phyloP scores from a whole-genome alignment of 2,888 invertebrate species.

The Drosophila prostipennis region DNA sequence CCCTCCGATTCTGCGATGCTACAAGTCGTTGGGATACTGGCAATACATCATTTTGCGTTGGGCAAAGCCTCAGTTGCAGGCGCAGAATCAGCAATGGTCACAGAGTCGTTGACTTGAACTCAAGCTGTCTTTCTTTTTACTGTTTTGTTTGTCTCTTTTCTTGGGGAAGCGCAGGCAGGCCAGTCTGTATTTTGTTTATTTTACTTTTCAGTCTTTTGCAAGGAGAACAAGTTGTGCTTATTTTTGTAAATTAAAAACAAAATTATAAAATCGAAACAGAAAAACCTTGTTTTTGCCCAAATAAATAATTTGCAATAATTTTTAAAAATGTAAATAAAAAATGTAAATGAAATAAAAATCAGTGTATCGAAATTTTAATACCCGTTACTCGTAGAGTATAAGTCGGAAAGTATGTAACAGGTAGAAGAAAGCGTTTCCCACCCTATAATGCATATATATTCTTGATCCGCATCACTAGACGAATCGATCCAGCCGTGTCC shows the following conservation, averaged over 20 bases:
- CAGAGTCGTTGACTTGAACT: constrained; percentile 45
- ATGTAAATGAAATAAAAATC: too few relatives aligned
- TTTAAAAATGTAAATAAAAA: too few relatives aligned
- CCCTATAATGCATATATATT: too few relatives aligned
- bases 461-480: too few relatives aligned
- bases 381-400: too few relatives aligned
- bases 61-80: constrained; percentile 4
- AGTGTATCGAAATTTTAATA: too few relatives aligned
- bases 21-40: constrained; percentile 11
- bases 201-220: constrained; percentile 1
- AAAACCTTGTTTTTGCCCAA: too few relatives aligned
- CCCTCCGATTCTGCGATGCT: constrained; percentile 6
- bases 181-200: constrained; percentile 14
- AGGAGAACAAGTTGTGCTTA: not conserved
- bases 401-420: too few relatives aligned
- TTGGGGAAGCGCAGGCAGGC: constrained; percentile 18
- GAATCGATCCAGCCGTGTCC: too few relatives aligned
- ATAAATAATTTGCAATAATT: too few relatives aligned
- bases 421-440: too few relatives aligned
- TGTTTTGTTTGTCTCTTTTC: constrained; percentile 11
- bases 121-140: constrained; percentile 20
- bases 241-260: not conserved
- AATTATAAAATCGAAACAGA: not conserved
- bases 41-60: constrained; percentile 34
- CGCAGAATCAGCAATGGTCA: constrained; percentile 6